Evolutionary conservation across 2,888 invertebrate genomes (phyloP).

Genomic region (Cephus pygmeus): DNA sequence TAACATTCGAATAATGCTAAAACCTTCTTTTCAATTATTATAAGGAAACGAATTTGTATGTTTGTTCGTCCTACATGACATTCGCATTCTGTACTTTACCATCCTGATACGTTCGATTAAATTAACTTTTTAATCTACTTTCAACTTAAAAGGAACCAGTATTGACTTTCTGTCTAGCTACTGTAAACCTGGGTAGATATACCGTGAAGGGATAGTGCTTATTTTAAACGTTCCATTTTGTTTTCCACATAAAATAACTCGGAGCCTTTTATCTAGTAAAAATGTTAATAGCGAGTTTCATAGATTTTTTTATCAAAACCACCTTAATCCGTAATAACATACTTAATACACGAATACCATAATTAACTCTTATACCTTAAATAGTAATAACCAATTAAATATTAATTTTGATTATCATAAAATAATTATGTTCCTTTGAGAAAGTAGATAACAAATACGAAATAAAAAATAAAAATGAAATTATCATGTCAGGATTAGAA

Average conservation of each 20-base stretch:
- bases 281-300: not conserved
- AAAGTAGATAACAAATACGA: too few species aligned
- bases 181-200: not conserved
- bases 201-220: not conserved
- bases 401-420: too few species aligned
- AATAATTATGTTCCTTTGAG: not conserved
- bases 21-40: not conserved
- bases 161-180: not conserved
- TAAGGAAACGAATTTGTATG: not conserved
- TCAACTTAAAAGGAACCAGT: not conserved
- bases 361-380: not conserved
- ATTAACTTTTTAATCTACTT: not conserved
- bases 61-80: not conserved
- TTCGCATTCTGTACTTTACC: not conserved
- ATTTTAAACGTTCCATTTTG: not conserved
- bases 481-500: too few species aligned
- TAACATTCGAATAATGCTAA: not conserved
- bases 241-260: not conserved
- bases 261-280: not conserved
- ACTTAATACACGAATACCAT: not conserved
- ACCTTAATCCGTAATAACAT: not conserved
- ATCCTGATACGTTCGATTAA: not conserved
- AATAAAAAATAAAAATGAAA: too few species aligned
- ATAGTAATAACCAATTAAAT: not conserved
- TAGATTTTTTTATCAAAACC: not conserved